Conservation (phyloP, 2,797 vertebrate species). For the Platalea minor region DNA sequence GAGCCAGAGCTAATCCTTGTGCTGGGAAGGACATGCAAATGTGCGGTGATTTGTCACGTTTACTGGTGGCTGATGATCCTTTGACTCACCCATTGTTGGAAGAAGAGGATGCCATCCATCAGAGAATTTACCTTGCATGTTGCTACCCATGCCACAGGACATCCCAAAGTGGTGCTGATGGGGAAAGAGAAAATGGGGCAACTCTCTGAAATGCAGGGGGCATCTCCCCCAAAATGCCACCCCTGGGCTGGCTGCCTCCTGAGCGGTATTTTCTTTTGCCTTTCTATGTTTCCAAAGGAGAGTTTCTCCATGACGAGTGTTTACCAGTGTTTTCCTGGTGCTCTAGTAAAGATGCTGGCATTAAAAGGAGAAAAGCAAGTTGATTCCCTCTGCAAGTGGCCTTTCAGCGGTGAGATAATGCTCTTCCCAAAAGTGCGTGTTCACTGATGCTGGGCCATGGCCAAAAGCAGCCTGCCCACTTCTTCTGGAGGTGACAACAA, state of each 20-base stretch:
- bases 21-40: fast-evolving
- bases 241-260: background rate
- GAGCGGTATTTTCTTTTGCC: background rate
- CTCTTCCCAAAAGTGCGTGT: slow-evolving; percentile 33
- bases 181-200: background rate
- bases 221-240: background rate
- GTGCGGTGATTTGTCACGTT: background rate
- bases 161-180: background rate
- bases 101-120: background rate
- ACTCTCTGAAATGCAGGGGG: fast-evolving
- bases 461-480: slow-evolving; percentile 24
- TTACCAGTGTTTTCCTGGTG: background rate
- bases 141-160: background rate
- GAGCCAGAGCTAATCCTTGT: background rate
- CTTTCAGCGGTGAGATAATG: background rate
- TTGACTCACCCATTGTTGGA: background rate
- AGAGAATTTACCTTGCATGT: background rate
- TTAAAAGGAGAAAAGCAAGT: background rate
- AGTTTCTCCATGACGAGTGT: background rate
- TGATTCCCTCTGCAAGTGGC: background rate
- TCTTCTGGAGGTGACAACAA: slow-evolving; percentile 55
- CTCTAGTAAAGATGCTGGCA: background rate
- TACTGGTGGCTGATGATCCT: background rate
- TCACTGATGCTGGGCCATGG: slow-evolving; percentile 26
- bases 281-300: background rate